These are phyloP conservation scores for Spheniscus mendiculus DNA, from an alignment of 2,113 vertebrate genomes.

Conservation along the genomic window DNA sequence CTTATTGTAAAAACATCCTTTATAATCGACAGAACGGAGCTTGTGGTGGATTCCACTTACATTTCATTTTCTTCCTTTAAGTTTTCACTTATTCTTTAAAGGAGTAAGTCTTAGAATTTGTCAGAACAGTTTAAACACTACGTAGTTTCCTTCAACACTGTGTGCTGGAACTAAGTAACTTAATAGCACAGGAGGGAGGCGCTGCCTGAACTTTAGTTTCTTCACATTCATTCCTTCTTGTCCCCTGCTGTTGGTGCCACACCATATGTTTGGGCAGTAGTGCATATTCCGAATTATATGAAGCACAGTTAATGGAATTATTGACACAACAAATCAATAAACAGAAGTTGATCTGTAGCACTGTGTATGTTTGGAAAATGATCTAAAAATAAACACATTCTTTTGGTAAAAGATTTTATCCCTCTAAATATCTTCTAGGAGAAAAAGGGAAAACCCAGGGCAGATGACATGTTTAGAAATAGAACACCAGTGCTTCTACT, in stretches of 20 bases:
- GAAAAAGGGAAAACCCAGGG: neutral
- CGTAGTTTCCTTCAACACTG: neutral
- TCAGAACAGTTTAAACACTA: neutral
- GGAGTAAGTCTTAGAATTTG: neutral
- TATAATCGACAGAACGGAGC: neutral
- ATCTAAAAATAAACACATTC: conserved; percentile 64
- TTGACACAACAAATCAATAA: conserved; percentile 66
- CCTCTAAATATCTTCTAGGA: neutral
- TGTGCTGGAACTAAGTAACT: conserved; percentile 1
- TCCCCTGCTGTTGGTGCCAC: conserved; percentile 30
- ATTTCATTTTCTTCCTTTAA: neutral
- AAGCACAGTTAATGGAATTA: conserved; percentile 51
- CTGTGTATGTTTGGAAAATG: conserved; percentile 20
- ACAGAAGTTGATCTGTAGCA: conserved; percentile 47
- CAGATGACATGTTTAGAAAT: neutral
- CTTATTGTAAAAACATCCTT: neutral
- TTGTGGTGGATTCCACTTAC: neutral
- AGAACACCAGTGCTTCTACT: neutral
- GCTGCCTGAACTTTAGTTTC: conserved; percentile 45
- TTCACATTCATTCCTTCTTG: conserved; percentile 35
- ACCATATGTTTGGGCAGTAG: conserved; percentile 31
- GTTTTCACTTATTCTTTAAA: neutral
- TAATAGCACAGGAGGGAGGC: conserved; percentile 47
- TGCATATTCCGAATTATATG: conserved; percentile 51
- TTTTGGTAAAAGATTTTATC: conserved; percentile 9